Base-by-base conservation (phyloP, 2,888 invertebrate species). In the Ischnura elegans region DNA sequence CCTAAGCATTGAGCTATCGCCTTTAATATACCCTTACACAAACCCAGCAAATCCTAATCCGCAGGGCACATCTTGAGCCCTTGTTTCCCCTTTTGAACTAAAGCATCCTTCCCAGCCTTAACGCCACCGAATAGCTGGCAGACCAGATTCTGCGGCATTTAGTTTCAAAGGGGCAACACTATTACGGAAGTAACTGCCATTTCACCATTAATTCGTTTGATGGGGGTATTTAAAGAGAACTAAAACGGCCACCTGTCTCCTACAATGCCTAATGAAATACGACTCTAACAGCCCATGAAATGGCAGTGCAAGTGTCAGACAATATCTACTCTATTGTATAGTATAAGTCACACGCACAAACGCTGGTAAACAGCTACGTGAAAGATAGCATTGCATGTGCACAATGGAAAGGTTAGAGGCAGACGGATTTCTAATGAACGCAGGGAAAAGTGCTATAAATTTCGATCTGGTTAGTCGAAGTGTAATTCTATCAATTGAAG, bases 311-410 rank as follows among this genome's bases (percentile, higher is more conserved):
- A 90, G 90, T 90, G 90, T 90, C 90, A 90, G 90, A 90, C 90
- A 90, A 90, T 90, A 90, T 90, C 90, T 90, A 61, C 90, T 90
- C 90, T 90, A 90, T 90, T 90, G 90, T 90, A 90, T 43, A 90
- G 61, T 90, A 61, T 90, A 90, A 61, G 90, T 90, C 90, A 90
- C 90, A 90, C 90, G 90, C 90, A 90, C 90, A 90, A 90, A 90
- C 90, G 25, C 61, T 66, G 61, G 42, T 45, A 86, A 86, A 46
- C 46, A 46, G 36, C 86, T 86, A 46, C 46, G 21, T 29, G 51
- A 43, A 61, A 8, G 90, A 76, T 76, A 76, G 13, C 13, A 76
- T 76, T 76, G 76, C 76, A 76, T 76, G 76, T 36, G 36, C 36
- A 36, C 29, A 76, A 25, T 5, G 55, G n/a, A n/a, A n/a, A 42